Base-by-base conservation (phyloP, 2,797 vertebrate species). In the Pelobates cultripes region DNA sequence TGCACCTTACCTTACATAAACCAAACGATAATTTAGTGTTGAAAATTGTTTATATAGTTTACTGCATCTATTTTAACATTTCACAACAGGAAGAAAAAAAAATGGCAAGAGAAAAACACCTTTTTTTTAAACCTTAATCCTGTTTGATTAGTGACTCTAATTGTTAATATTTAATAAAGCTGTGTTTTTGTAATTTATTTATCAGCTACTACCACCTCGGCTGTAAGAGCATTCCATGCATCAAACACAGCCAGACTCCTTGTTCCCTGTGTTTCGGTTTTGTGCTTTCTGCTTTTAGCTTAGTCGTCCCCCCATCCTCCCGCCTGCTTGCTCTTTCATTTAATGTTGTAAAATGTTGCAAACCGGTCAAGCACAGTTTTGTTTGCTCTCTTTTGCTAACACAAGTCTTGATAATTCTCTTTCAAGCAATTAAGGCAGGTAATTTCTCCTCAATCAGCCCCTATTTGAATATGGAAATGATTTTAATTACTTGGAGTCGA, bases 401-500 rank as follows among this genome's bases (percentile, higher is more conserved):
- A 86, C 81, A 1, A 60, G 86, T 87, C 88, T 85, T 51, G 82
- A 79, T 84, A 82, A 6, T 86, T 91, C 87, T 87, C 78, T 86
- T 87, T 77, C 87, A 88, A 89, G 89, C 91, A 89, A 88, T 90
- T 90, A 89, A 86, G 91, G 85, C 86, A 88, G 92, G 90, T 87
- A 86, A 90, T 92, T 92, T 91, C 88, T 93, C 89, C 88, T 91
- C 90, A 91, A 91, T 92, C 92, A 92, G 89, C 86, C 86, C 71
- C 75, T 90, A 90, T 94, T 93, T 93, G 92, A 94, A 94, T 94
- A 93, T 92, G 91, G 92, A 94, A 93, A 93, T 87, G 86, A 89
- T 91, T 92, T 92, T 94, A 94, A 94, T 94, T 94, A 93, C 92
- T 91, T 87, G 86, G 89, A 92, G 91, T 92, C 92, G 91, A 89